Conservation (phyloP, 2,888 invertebrate species). For the Phaonia tiefii region DNA sequence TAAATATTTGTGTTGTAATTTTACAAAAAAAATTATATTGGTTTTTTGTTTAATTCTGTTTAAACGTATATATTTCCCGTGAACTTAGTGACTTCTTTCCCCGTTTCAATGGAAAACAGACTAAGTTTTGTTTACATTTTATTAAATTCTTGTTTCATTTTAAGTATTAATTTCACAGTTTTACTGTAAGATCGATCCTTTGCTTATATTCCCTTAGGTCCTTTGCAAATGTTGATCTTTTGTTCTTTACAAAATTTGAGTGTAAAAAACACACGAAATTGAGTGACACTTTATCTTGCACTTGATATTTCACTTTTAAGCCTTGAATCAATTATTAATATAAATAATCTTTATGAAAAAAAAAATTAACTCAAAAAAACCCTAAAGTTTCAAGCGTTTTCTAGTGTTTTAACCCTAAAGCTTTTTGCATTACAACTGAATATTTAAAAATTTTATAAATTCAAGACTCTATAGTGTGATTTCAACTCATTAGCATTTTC, state of each 20-base stretch:
- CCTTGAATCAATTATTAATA: no score
- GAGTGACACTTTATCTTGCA: no score
- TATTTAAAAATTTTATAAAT: no score
- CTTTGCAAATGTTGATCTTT: no score
- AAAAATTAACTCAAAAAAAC: no score
- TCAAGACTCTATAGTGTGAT: conserved; percentile 8
- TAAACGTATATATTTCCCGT: conserved; percentile 63
- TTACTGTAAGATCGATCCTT: no score
- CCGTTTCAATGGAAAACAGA: conserved; percentile 46
- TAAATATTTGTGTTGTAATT: neutral
- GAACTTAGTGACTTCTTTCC: conserved; percentile 47
- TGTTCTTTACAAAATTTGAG: conserved; percentile 1
- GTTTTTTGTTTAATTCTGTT: conserved; percentile 26
- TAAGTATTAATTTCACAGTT: conserved; percentile 11
- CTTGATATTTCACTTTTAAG: no score
- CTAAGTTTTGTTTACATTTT: conserved; percentile 21
- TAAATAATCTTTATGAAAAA: no score
- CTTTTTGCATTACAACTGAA: neutral
- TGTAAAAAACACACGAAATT: no score
- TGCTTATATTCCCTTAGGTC: no score
- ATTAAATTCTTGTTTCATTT: conserved; percentile 66
- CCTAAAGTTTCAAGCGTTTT: conserved; percentile 22
- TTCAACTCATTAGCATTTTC: conserved; percentile 8
- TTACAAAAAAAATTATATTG: neutral
- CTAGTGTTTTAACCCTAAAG: conserved; percentile 3